Evolutionary conservation across 2,797 vertebrate species (phyloP).

Genomic region (Squalus acanthias): DNA sequence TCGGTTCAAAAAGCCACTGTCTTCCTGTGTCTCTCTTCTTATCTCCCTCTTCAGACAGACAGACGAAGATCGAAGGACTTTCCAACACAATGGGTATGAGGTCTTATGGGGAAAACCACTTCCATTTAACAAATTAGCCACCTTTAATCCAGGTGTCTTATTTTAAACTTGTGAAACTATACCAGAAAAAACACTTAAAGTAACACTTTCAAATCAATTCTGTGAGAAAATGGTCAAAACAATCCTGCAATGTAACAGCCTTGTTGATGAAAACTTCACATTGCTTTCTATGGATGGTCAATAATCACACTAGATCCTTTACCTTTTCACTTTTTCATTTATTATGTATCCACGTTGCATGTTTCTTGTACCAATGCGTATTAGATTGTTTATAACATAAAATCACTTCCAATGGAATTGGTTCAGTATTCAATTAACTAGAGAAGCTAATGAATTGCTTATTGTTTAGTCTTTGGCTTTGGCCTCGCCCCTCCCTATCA

Average conservation of each 20-base stretch:
- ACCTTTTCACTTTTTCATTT: not conserved
- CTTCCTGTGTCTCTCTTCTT: not conserved
- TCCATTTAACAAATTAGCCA: not conserved
- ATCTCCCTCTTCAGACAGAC: not conserved
- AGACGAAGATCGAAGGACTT: not conserved
- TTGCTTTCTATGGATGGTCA: not conserved
- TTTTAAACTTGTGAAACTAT: not conserved
- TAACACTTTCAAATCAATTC: not conserved
- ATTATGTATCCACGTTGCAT: not conserved
- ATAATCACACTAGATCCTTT: not conserved
- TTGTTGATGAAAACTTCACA: not conserved
- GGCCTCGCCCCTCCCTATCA: not conserved
- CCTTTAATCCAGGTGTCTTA: not conserved
- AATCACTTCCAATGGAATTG: not conserved
- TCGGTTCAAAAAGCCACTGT: not conserved
- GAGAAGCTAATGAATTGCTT: not conserved
- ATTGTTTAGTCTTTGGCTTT: not conserved
- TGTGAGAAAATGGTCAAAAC: not conserved
- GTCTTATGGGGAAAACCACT: not conserved
- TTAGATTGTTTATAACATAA: not conserved
- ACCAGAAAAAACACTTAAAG: not conserved
- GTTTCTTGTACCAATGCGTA: not conserved
- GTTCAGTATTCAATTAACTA: not conserved
- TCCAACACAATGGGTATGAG: not conserved
- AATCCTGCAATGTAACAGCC: not conserved